Evolutionary conservation across 1,140 invertebrate genomes (phyloP), one percentile per base, ranked within the genome.

Genomic region (Copidosoma floridanum): DNA sequence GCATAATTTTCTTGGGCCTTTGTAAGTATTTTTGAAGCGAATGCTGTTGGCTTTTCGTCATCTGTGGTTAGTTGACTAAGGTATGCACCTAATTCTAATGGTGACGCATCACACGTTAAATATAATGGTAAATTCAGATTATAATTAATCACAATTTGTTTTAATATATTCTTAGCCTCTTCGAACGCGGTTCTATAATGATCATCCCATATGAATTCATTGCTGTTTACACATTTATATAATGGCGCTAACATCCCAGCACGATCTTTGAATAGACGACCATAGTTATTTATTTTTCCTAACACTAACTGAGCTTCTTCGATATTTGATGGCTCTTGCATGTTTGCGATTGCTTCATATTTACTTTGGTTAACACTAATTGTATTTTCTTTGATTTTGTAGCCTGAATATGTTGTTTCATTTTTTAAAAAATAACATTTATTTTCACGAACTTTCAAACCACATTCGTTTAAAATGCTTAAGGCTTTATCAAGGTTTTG

Each of bases 1-100:
- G 71, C 75, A 61, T 82, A 82, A 27, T 81, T 80, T 26, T 65
- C 20, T 67, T 84, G 77, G 32, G 72, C 67, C 5, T 52, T 8
- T n/a, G n/a, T n/a, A n/a, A n/a, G n/a, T n/a, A n/a, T n/a, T n/a
- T n/a, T 60, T n/a, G 57, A 53, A 10, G 37, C 44, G 23, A 59
- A 59, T 10, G 48, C 57, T 21, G 51, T 47, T 24, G 57, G 48
- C 29, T 52, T 52, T 44, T 52, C 57, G 18, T 38, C 57, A 2
- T 60, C 47, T n/a, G 16, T 27, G 23, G 52, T 53, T 47, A 40
- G 38, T 24, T 60, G 57, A 18, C 57, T 53, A 1, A 60, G 43
- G 43, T 24, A 44, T 20, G 48, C 57, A 24, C 57, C 50, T 23
- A 60, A 44, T n/a, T 50, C 57, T 8, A 37, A 8, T 21, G 57